Conservation (phyloP, 2,113 vertebrate species). For the Ariopsis seemanni region DNA sequence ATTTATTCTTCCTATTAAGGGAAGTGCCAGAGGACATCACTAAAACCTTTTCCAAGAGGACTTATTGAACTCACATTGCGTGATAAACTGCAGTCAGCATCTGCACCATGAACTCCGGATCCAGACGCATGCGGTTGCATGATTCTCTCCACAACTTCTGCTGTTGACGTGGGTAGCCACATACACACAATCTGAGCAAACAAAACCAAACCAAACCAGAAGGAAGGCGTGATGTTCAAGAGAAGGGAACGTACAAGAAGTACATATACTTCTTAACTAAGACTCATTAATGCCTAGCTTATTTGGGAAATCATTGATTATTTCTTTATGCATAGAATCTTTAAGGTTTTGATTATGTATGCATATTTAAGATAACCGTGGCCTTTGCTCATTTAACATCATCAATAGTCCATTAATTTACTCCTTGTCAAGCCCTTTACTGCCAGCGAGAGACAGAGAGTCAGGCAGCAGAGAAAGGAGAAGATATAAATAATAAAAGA, state of each 20-base stretch:
- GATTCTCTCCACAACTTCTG: conserved; percentile 94
- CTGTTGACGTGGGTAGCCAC: conserved; percentile 93
- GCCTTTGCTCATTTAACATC: not conserved
- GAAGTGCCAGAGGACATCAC: not conserved
- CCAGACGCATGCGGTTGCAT: conserved; percentile 88
- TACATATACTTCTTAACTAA: not conserved
- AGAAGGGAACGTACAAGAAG: not conserved
- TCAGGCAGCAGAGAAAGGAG: too few species aligned
- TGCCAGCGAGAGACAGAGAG: not conserved
- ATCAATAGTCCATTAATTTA: conserved; percentile 41
- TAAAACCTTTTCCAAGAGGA: not conserved
- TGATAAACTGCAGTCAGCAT: conserved; percentile 96
- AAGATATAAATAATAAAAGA: not conserved
- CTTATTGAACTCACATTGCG: conserved; percentile 81
- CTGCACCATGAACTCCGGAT: conserved; percentile 98
- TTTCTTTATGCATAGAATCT: conserved; percentile 5
- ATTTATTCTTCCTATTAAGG: not conserved
- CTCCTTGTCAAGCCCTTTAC: not conserved
- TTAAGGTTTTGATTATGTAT: conserved; percentile 35
- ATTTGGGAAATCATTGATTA: conserved; percentile 18
- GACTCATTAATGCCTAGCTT: not conserved
- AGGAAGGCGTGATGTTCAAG: not conserved
- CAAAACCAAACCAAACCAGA: not conserved
- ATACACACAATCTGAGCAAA: conserved; percentile 85
- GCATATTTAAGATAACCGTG: conserved; percentile 19